Percentiles rank a stretch among this genome's conserved stretches.
Conservation (phyloP, 2,797 vertebrate species). For the Eulemur coronatus region DNA sequence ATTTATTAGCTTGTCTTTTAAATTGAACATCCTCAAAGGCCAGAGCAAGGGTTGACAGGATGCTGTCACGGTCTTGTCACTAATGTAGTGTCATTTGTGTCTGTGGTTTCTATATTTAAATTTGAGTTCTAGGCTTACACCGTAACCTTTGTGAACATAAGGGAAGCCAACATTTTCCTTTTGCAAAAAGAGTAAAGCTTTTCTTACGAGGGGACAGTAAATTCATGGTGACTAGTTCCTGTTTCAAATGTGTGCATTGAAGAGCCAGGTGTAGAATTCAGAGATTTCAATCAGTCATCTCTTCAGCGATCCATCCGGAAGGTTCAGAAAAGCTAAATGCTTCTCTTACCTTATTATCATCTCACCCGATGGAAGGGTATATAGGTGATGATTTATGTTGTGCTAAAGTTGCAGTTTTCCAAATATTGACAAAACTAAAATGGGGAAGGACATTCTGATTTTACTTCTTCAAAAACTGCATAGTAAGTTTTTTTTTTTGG, state of each 20-base stretch:
- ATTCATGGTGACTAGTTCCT: background rate
- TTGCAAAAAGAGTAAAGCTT: background rate
- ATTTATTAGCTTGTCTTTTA: background rate
- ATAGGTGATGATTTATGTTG: background rate
- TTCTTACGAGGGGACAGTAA: background rate
- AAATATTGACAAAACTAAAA: background rate
- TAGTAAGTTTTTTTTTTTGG: background rate
- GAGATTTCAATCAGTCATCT: rapidly evolving
- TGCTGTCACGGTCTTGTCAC: background rate
- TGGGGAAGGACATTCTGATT: background rate
- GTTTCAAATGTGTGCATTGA: background rate
- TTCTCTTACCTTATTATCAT: background rate
- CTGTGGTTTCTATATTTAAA: background rate
- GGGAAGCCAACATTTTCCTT: background rate
- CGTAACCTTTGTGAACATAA: background rate
- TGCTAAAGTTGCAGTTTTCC: background rate
- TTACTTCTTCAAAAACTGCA: background rate
- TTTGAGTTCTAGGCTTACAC: background rate
- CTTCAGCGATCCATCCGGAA: background rate
- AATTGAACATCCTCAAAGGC: background rate
- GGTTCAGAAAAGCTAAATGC: background rate
- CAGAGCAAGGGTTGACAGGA: background rate
- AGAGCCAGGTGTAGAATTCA: background rate
- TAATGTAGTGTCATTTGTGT: background rate
- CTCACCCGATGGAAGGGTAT: background rate